phyloP scores from a whole-genome alignment of 2,888 invertebrate genomes.

The Eulithis testata region DNA sequence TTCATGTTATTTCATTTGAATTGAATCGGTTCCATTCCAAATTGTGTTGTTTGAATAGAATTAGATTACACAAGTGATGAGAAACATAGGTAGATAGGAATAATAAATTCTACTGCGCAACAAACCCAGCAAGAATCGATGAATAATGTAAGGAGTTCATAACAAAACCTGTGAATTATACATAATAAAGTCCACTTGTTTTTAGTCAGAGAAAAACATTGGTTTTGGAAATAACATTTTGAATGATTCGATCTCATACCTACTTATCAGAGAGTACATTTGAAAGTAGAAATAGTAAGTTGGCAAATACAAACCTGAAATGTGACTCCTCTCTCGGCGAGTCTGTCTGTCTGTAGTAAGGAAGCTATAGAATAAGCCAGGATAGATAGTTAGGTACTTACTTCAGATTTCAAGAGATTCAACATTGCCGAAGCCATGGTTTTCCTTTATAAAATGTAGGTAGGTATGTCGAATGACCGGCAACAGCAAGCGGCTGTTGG shows the following conservation, averaged over 20 bases:
- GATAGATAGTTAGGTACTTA: slow-evolving; percentile 54
- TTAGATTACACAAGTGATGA: slow-evolving; percentile 43
- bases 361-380: too few relatives aligned
- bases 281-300: too few relatives aligned
- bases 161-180: slow-evolving; percentile 64
- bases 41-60: slow-evolving; percentile 42
- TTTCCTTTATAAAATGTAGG: slow-evolving; percentile 31
- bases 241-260: not conserved
- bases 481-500: slow-evolving; percentile 53
- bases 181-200: slow-evolving; percentile 55
- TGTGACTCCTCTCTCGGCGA: too few relatives aligned
- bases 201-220: slow-evolving; percentile 33
- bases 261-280: too few relatives aligned
- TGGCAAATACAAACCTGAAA: too few relatives aligned
- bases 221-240: not conserved
- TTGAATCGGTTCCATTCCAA: too few relatives aligned
- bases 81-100: slow-evolving; percentile 25
- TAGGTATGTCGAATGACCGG: slow-evolving; percentile 27
- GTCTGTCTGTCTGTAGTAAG: too few relatives aligned
- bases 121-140: slow-evolving; percentile 48
- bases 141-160: slow-evolving; percentile 64
- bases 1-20: too few relatives aligned
- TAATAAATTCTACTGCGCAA: slow-evolving; percentile 56
- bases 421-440: slow-evolving; percentile 74
- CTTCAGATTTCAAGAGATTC: slow-evolving; percentile 76